phyloP scores from a whole-genome alignment of 2,888 invertebrate species.

The Liposcelis brunnea region DNA sequence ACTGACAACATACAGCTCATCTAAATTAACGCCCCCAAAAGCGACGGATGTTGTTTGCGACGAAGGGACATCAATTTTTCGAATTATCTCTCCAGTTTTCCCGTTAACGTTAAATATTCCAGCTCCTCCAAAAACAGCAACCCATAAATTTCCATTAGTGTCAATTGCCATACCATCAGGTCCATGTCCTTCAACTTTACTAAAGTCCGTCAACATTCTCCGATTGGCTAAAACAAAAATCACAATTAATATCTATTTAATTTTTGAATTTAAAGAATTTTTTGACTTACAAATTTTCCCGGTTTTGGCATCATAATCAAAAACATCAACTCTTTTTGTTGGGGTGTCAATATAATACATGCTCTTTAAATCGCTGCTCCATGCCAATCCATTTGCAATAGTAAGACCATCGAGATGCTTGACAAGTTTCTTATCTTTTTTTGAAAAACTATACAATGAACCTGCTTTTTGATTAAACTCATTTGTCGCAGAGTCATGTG shows the following conservation, averaged over 20 bases:
- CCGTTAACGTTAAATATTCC: neutral
- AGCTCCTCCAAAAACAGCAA: conserved; percentile 42
- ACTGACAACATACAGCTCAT: neutral
- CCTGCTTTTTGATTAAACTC: neutral
- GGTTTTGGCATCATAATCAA: conserved; percentile 51
- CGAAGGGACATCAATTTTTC: neutral
- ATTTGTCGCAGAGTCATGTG: neutral
- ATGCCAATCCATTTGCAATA: conserved; percentile 62
- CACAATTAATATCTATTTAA: too few relatives aligned
- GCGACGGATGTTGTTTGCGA: neutral
- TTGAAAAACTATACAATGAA: conserved; percentile 17
- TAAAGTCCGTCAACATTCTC: conserved; percentile 36
- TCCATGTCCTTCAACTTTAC: conserved; percentile 28
- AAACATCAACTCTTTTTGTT: conserved; percentile 26
- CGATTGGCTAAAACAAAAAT: conserved; percentile 34
- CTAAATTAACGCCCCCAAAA: neutral
- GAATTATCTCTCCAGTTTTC: neutral
- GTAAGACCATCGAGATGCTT: conserved; percentile 28
- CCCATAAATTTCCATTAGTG: conserved; percentile 9
- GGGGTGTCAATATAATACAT: conserved; percentile 14
- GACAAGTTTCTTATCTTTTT: neutral
- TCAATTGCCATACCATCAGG: conserved; percentile 48
- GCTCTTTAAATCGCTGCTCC: conserved; percentile 28
- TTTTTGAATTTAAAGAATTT: too few relatives aligned
- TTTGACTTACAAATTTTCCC: conserved; percentile 38